Percentiles rank a stretch among this genome's conserved stretches.
Conservation (phyloP, 2,113 vertebrate species). For the Scortum barcoo region DNA sequence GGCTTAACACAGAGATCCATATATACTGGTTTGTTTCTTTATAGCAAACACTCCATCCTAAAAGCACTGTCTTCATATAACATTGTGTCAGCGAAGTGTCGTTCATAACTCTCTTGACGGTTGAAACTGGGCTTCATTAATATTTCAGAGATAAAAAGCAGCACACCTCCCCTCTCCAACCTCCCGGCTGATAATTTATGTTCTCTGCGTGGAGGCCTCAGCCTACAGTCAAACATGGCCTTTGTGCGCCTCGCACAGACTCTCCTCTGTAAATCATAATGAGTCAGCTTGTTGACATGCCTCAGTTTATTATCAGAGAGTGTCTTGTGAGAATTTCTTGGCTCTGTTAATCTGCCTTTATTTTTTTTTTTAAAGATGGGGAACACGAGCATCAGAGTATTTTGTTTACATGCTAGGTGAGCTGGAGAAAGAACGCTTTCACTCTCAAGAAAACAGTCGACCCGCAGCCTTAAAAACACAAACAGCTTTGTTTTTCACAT, state of each 20-base stretch:
- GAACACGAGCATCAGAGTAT: neutral
- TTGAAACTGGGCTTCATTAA: slow-evolving; percentile 50
- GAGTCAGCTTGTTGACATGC: slow-evolving; percentile 26
- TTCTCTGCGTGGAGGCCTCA: slow-evolving; percentile 13
- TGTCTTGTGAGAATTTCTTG: neutral
- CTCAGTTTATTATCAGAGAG: neutral
- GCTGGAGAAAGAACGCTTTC: neutral
- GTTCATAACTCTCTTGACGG: slow-evolving; percentile 13
- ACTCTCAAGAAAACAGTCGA: neutral
- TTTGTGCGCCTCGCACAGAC: neutral
- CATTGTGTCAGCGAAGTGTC: neutral
- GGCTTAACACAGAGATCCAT: slow-evolving; percentile 16
- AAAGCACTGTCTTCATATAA: slow-evolving; percentile 8
- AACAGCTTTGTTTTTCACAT: neutral
- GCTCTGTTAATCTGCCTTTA: neutral
- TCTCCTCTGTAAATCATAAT: slow-evolving; percentile 32
- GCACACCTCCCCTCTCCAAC: neutral
- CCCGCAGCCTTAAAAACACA: neutral
- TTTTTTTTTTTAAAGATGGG: too few species aligned
- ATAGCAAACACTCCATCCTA: neutral
- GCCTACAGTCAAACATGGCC: slow-evolving; percentile 5
- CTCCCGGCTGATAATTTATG: slow-evolving; percentile 38
- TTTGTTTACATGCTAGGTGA: neutral
- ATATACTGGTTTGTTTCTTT: slow-evolving; percentile 17
- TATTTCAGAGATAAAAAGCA: slow-evolving; percentile 53